Conservation (phyloP, 2,888 invertebrate genomes). For the Eumacrocentrus americanus region DNA sequence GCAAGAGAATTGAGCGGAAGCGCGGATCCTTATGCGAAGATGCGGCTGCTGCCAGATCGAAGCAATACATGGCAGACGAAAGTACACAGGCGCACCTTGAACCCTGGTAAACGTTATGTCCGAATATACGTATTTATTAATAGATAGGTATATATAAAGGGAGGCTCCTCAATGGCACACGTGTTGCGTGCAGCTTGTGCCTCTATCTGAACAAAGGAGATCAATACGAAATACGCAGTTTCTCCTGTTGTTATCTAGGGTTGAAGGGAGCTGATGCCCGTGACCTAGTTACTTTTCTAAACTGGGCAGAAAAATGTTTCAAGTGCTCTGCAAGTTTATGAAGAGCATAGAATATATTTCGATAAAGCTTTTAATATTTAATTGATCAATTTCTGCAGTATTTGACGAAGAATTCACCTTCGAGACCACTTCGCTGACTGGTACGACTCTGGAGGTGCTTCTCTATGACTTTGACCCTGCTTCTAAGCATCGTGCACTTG, state of each 20-base stretch:
- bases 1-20: constrained; percentile 68
- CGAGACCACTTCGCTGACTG: constrained; percentile 66
- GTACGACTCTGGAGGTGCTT: constrained; percentile 68
- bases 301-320: not conserved
- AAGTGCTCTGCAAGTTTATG: not conserved
- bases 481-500: constrained; percentile 70
- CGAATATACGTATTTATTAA: not conserved
- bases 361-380: too few relatives aligned
- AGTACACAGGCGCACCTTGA: constrained; percentile 70
- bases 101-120: constrained; percentile 63
- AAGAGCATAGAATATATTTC: too few relatives aligned
- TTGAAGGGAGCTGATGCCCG: too few relatives aligned
- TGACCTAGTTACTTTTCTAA: too few relatives aligned
- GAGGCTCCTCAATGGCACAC: too few relatives aligned
- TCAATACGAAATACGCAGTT: too few relatives aligned
- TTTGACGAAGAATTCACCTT: constrained; percentile 75
- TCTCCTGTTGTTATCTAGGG: not conserved
- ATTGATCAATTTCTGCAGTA: too few relatives aligned
- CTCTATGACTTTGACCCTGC: constrained; percentile 72
- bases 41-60: constrained; percentile 68
- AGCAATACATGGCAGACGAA: constrained; percentile 70
- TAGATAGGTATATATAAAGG: too few relatives aligned
- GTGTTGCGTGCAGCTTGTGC: too few relatives aligned
- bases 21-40: constrained; percentile 72
- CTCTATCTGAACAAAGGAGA: too few relatives aligned